phyloP scores from a whole-genome alignment of 2,113 vertebrate species.

The Sakesphorus luctuosus region DNA sequence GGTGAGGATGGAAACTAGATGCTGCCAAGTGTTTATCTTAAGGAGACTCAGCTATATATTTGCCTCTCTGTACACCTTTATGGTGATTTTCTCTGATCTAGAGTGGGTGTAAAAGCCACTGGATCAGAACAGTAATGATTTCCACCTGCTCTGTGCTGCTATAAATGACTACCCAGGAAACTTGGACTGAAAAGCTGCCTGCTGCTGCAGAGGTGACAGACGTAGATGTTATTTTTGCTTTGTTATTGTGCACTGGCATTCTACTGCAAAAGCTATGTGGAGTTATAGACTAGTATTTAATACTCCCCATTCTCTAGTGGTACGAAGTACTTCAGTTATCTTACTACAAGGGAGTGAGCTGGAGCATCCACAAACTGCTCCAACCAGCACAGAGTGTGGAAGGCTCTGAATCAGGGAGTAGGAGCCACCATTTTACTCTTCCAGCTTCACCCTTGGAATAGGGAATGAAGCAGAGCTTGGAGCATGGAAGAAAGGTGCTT shows the following conservation, averaged over 20 bases:
- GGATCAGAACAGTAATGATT: background rate
- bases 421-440: background rate
- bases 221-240: constrained; percentile 8
- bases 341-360: background rate
- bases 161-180: background rate
- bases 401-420: background rate
- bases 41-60: background rate
- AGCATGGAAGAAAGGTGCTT: background rate
- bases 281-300: background rate
- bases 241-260: background rate
- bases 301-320: background rate
- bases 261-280: background rate
- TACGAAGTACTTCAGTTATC: background rate
- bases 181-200: background rate
- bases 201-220: constrained; percentile 27
- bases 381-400: background rate
- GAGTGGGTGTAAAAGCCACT: background rate
- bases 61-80: background rate
- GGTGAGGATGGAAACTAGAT: background rate
- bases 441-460: background rate
- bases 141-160: constrained; percentile 22
- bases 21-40: background rate
- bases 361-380: background rate
- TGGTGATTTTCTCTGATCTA: background rate
- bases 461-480: background rate